Conservation (phyloP, 2,888 invertebrate genomes). For the Ernsta delagoae region DNA sequence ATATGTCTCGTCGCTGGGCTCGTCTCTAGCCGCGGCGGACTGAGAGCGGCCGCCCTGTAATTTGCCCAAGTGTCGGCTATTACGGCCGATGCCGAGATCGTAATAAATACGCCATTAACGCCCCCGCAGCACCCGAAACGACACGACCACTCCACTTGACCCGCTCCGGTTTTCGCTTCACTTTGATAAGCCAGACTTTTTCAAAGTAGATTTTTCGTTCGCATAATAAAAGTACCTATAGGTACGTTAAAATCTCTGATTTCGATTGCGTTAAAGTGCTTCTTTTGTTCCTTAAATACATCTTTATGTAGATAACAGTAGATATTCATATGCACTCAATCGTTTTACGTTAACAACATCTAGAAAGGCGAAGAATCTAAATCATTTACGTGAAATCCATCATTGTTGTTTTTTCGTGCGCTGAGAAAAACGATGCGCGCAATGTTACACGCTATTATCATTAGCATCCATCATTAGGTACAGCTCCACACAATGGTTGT, state of each 20-base stretch:
- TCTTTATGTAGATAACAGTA: no score
- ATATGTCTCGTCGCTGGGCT: constrained; percentile 62
- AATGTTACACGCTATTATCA: constrained; percentile 56
- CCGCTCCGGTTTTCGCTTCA: constrained; percentile 23
- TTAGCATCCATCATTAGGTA: constrained; percentile 56
- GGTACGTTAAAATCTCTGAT: no score
- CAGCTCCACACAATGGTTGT: constrained; percentile 55
- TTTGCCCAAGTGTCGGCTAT: constrained; percentile 85
- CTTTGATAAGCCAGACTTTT: not conserved
- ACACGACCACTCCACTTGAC: constrained; percentile 63
- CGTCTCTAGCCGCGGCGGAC: constrained; percentile 61
- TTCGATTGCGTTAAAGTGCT: no score
- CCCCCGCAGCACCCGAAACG: constrained; percentile 82
- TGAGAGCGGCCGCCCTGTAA: constrained; percentile 82
- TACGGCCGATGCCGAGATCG: constrained; percentile 84
- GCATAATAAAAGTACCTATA: no score
- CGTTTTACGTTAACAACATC: not conserved
- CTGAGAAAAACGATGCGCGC: constrained; percentile 53
- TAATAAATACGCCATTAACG: constrained; percentile 85
- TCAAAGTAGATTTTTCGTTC: no score
- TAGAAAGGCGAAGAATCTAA: not conserved
- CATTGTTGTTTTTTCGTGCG: not conserved
- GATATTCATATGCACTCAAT: not conserved
- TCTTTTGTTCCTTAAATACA: no score
- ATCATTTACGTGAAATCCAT: not conserved